These are phyloP conservation scores for Dendrolimus punctatus DNA, from an alignment of 1,140 invertebrate genomes.

Conservation along the genomic window DNA sequence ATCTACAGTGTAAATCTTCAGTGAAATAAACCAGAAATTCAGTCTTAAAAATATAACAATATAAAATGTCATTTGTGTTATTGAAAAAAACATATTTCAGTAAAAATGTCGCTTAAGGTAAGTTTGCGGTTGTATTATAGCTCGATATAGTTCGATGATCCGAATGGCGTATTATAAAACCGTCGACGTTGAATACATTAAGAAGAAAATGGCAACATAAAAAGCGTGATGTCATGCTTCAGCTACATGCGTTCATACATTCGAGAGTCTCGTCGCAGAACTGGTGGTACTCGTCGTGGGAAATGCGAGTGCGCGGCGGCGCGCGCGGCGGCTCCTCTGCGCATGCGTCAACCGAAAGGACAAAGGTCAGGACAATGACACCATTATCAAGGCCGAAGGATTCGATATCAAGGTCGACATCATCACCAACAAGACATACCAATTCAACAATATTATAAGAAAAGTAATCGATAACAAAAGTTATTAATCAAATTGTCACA, in stretches of 20 bases:
- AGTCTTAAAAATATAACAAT: too few relatives aligned
- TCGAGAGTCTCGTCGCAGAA: slow-evolving; percentile 84
- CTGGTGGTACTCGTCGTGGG: slow-evolving; percentile 82
- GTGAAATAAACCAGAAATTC: too few relatives aligned
- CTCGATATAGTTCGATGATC: too few relatives aligned
- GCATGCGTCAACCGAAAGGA: slow-evolving; percentile 13
- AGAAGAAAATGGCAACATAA: slow-evolving; percentile 14
- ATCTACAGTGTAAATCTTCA: too few relatives aligned
- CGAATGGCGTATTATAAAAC: slow-evolving; percentile 1
- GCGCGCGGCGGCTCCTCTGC: slow-evolving; percentile 53
- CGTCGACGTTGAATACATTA: slow-evolving; percentile 3
- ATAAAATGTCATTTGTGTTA: too few relatives aligned
- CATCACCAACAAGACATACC: neutral
- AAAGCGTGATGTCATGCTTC: slow-evolving; percentile 34
- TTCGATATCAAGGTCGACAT: neutral
- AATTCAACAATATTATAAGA: neutral
- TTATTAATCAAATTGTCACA: too few relatives aligned
- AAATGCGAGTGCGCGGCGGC: slow-evolving; percentile 70
- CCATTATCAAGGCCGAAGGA: neutral
- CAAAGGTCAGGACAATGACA: slow-evolving; percentile 5
- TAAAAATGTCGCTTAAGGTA: too few relatives aligned
- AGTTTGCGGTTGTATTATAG: too few relatives aligned
- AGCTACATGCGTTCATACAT: slow-evolving; percentile 73
- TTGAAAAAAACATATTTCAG: too few relatives aligned
- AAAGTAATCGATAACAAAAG: too few relatives aligned